These are phyloP conservation scores for Drosophila lacicola DNA, from an alignment of 2,888 invertebrate genomes.

Conservation along the genomic window DNA sequence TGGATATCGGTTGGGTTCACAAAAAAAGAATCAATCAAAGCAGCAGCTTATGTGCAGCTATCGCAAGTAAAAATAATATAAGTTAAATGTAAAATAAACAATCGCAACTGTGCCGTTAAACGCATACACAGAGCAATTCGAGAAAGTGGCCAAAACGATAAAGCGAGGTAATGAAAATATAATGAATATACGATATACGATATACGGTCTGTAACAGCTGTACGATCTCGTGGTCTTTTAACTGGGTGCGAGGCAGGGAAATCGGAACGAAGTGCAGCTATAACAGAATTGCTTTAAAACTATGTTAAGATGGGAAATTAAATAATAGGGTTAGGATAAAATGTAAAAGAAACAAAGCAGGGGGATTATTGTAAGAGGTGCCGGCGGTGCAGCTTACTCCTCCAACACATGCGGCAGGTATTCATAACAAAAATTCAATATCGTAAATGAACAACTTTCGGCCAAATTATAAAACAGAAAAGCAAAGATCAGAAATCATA, in stretches of 20 bases:
- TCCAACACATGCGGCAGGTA: conserved; percentile 43
- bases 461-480: conserved; percentile 42
- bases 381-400: conserved; percentile 23
- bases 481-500: conserved; percentile 25
- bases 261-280: conserved; percentile 20
- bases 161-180: conserved; percentile 23
- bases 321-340: conserved; percentile 15
- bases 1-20: conserved; percentile 26
- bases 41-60: conserved; percentile 47
- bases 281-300: conserved; percentile 18
- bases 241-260: conserved; percentile 27
- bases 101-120: conserved; percentile 60
- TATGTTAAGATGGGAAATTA: conserved; percentile 15
- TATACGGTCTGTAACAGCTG: conserved; percentile 2
- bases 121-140: conserved; percentile 37
- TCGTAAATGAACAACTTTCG: conserved; percentile 21
- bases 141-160: conserved; percentile 45
- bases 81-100: conserved; percentile 20
- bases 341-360: conserved; percentile 29
- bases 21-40: conserved; percentile 29
- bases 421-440: conserved; percentile 24
- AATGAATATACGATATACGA: too few relatives aligned
- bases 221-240: conserved; percentile 9
- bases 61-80: conserved; percentile 14
- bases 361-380: conserved; percentile 4